A percentile compares a stretch with the other conserved stretches of the same genome.
Evolutionary conservation across 1,140 invertebrate genomes (phyloP).

Genomic region (Psilanteris sp.): DNA sequence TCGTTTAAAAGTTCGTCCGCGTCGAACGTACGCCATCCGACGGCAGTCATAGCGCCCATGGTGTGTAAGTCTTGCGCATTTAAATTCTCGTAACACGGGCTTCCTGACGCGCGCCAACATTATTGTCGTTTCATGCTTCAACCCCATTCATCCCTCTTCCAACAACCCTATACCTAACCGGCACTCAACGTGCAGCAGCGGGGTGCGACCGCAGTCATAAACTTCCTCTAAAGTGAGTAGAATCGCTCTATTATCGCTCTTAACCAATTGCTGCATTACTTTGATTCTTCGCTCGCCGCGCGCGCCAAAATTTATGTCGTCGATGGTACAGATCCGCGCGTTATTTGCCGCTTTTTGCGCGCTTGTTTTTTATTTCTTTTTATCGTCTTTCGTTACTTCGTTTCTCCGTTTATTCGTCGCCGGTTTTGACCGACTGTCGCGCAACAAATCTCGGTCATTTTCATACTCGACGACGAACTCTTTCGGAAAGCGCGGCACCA

Average conservation of each 20-base stretch:
- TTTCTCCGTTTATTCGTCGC: too few relatives aligned
- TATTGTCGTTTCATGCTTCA: constrained; percentile 68
- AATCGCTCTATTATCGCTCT: constrained; percentile 71
- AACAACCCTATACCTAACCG: constrained; percentile 63
- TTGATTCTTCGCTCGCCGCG: constrained; percentile 62
- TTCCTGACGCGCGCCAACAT: constrained; percentile 67
- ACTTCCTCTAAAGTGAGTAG: constrained; percentile 70
- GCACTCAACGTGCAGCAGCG: constrained; percentile 64
- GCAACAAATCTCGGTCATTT: too few relatives aligned
- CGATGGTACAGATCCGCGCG: constrained; percentile 38
- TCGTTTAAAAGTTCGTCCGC: constrained; percentile 21
- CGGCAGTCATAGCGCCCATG: constrained; percentile 67
- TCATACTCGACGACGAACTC: too few relatives aligned
- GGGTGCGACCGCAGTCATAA: constrained; percentile 69
- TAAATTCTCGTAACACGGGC: constrained; percentile 65
- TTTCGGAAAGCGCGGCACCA: too few relatives aligned
- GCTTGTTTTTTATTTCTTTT: constrained; percentile 36
- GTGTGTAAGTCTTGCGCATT: constrained; percentile 62
- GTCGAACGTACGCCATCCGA: constrained; percentile 65
- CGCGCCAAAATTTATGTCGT: constrained; percentile 56
- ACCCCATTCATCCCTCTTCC: constrained; percentile 68
- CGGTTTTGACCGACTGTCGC: too few relatives aligned
- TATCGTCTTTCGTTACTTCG: too few relatives aligned
- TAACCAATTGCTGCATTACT: constrained; percentile 69
- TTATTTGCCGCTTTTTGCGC: constrained; percentile 37